These are phyloP conservation scores for Orthosia incerta DNA, from an alignment of 2,888 invertebrate species.

Conservation along the genomic window DNA sequence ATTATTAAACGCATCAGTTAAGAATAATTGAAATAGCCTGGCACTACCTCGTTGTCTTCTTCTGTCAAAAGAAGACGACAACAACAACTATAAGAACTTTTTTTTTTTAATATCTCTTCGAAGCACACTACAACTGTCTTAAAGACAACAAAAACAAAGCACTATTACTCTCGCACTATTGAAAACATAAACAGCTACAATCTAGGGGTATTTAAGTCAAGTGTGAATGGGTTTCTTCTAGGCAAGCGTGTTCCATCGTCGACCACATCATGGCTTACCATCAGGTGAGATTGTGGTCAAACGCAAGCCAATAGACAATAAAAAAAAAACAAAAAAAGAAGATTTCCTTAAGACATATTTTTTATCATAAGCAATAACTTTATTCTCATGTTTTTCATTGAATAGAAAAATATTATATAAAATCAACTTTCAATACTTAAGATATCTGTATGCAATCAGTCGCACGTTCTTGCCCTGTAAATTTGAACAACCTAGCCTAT, in stretches of 20 bases:
- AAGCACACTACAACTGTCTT: not conserved
- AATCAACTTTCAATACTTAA: too few relatives aligned
- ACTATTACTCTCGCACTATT: not conserved
- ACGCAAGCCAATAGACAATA: too few relatives aligned
- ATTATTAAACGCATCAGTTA: not conserved
- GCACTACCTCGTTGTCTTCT: too few relatives aligned
- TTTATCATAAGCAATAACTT: not conserved
- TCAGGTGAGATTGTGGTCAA: too few relatives aligned
- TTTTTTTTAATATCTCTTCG: not conserved
- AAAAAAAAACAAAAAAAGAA: too few relatives aligned
- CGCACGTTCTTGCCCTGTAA: too few relatives aligned
- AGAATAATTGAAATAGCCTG: not conserved
- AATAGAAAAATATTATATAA: not conserved
- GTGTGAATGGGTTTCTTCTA: too few relatives aligned
- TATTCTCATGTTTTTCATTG: not conserved
- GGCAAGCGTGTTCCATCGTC: too few relatives aligned
- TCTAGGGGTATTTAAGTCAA: too few relatives aligned
- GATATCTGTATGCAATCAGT: not conserved
- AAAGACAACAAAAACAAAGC: not conserved
- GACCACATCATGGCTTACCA: too few relatives aligned
- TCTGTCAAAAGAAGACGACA: too few relatives aligned
- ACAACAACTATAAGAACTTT: not conserved
- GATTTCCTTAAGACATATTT: not conserved
- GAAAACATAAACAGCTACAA: not conserved
- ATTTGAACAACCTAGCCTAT: conserved; percentile 17